Percentiles rank a stretch among this genome's conserved stretches.
Conservation (phyloP, 1,140 invertebrate genomes). For the Bombus turneri region DNA sequence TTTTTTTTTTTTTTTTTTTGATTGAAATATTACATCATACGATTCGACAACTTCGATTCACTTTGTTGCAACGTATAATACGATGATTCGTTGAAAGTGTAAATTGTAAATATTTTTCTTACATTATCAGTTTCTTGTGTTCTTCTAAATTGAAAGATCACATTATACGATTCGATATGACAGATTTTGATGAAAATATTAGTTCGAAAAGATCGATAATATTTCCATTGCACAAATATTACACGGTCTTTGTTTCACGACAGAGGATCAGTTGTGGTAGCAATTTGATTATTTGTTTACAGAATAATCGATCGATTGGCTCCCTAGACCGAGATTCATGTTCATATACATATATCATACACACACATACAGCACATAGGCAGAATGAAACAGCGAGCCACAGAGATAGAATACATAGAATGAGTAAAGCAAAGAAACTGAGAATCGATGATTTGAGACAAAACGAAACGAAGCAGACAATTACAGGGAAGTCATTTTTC, state of each 20-base stretch:
- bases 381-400: constrained; percentile 46
- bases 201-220: background rate
- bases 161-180: too few species aligned
- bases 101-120: background rate
- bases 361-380: constrained; percentile 31
- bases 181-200: background rate
- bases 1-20: too few species aligned
- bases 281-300: background rate
- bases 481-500: constrained; percentile 64
- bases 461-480: constrained; percentile 66
- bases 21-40: too few species aligned
- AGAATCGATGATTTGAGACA: constrained; percentile 64
- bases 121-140: background rate
- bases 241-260: background rate
- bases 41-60: too few species aligned
- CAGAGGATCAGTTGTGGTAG: background rate
- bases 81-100: background rate
- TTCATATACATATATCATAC: constrained; percentile 64
- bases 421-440: constrained; percentile 17
- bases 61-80: background rate
- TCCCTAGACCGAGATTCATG: constrained; percentile 57
- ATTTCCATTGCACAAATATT: background rate
- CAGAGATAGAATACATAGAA: constrained; percentile 40
- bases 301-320: constrained; percentile 24
- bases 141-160: background rate